Evolutionary conservation across 2,888 invertebrate species (phyloP).

Genomic region (Habrosyne pyritoides): DNA sequence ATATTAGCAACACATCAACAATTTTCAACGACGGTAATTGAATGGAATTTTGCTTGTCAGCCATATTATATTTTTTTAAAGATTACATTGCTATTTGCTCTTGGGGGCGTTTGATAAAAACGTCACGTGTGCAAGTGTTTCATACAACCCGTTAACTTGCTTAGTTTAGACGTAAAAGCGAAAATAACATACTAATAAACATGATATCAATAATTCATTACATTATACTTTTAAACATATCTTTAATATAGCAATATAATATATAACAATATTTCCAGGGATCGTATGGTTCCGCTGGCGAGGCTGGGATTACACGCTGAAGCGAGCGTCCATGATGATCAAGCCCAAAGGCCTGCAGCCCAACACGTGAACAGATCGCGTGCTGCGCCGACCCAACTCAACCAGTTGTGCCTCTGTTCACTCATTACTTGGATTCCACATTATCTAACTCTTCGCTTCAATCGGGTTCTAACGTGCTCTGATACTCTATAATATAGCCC

Average conservation of each 20-base stretch:
- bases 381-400: slow-evolving; percentile 23
- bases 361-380: slow-evolving; percentile 65
- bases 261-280: slow-evolving; percentile 73
- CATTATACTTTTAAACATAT: no score
- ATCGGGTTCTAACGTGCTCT: background rate
- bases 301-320: slow-evolving; percentile 97
- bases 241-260: no score
- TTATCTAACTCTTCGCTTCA: slow-evolving; percentile 1
- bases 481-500: background rate
- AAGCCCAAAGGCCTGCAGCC: slow-evolving; percentile 88
- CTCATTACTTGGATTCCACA: slow-evolving; percentile 69
- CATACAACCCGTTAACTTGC: no score
- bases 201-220: no score
- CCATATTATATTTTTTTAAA: no score
- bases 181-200: no score
- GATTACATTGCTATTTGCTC: no score
- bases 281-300: slow-evolving; percentile 98
- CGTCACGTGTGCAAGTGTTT: no score
- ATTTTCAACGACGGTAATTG: no score
- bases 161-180: background rate
- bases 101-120: no score
- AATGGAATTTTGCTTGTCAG: no score
- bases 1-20: no score
- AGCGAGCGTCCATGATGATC: slow-evolving; percentile 96
- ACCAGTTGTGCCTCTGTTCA: slow-evolving; percentile 58